Evolutionary conservation across 1,140 invertebrate species (phyloP), one percentile per base, ranked within the genome.

Genomic region (Antheraea pernyi): DNA sequence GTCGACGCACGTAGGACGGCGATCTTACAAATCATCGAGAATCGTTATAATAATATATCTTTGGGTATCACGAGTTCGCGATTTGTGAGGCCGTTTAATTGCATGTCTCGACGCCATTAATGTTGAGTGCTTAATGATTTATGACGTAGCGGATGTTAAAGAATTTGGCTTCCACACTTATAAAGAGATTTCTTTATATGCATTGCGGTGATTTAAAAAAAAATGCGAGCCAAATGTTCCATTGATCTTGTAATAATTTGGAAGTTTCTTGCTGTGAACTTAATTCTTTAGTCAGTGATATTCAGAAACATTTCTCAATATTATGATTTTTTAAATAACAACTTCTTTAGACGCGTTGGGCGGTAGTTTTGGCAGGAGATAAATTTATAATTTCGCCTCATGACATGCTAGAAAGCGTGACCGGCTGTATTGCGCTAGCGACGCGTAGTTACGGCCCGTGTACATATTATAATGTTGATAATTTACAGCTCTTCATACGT

Each of bases 1-100:
- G 88, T 88, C 85, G 80, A 79, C 68, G 85, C 68, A 78, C 85
- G 75, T 46, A 69, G 65, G 74, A 79, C 77, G 74, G 78, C 77
- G 82, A 84, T 80, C 79, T 74, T 70, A 77, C 82, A 80, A 79
- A 84, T 78, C 76, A 79, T 76, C 71, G 66, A 68, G 59, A 72
- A 73, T 70, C 72, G 66, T 75, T 73, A 70, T 63, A 65, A 70
- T 61, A 74, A 75, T 11, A 53, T 63, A 48, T 65, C 71, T 71
- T 67, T 76, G 61, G 67, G 72, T 65, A 16, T 66, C 37, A 64
- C 58, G 64, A 36, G 53, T 63, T 36, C 61, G 64, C 59, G 67
- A 77, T 79, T 80, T 78, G 71, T 75, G 76, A 74, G 65, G 70
- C 65, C 59, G 70, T 71, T 75, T 70, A 74, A 76, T 72, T 42